These are phyloP conservation scores for Nowickia ferox DNA, from an alignment of 2,888 invertebrate genomes.

Conservation along the genomic window DNA sequence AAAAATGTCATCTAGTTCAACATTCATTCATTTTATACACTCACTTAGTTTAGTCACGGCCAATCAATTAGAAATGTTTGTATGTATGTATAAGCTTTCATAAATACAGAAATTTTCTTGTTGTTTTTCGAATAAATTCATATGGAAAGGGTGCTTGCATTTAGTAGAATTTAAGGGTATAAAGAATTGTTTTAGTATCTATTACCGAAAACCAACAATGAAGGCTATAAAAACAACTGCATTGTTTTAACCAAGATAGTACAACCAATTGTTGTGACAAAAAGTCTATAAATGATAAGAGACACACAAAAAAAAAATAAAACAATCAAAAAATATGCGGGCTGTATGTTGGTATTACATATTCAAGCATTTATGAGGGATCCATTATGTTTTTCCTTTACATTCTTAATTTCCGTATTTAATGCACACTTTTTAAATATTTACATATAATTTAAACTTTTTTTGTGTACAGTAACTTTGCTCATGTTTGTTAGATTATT, in stretches of 20 bases:
- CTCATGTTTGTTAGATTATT: not conserved
- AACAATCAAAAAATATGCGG: slow-evolving; percentile 47
- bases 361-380: not conserved
- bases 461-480: slow-evolving; percentile 3
- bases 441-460: slow-evolving; percentile 62
- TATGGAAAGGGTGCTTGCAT: slow-evolving; percentile 56
- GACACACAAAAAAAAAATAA: not conserved
- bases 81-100: not conserved
- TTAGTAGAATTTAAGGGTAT: slow-evolving; percentile 50
- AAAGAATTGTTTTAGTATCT: slow-evolving; percentile 47
- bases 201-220: slow-evolving; percentile 18
- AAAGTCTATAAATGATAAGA: slow-evolving; percentile 45
- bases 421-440: slow-evolving; percentile 45
- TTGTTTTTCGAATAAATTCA: not conserved
- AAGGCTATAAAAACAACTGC: slow-evolving; percentile 43
- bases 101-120: slow-evolving; percentile 29
- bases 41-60: slow-evolving; percentile 27
- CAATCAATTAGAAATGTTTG: slow-evolving; percentile 21
- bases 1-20: not conserved
- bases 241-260: slow-evolving; percentile 55
- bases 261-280: slow-evolving; percentile 44
- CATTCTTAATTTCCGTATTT: not conserved
- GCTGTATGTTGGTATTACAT: not conserved
- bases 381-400: not conserved
- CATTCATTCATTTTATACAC: slow-evolving; percentile 30